These are phyloP conservation scores for Stenurella melanura DNA, from an alignment of 2,888 invertebrate species.

Conservation along the genomic window DNA sequence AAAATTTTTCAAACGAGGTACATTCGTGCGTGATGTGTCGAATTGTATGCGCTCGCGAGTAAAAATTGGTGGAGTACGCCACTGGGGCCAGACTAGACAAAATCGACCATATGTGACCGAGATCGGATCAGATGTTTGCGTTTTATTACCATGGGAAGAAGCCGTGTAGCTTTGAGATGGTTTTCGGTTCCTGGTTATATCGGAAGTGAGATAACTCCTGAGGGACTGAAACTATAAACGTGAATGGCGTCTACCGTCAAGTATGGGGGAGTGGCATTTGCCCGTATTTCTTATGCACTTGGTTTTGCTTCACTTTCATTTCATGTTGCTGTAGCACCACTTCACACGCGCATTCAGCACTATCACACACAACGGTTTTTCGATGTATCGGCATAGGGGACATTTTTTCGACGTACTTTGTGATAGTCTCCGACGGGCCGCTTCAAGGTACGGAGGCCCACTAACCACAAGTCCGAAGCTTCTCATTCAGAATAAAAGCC, in stretches of 20 bases:
- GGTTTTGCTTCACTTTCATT: constrained; percentile 44
- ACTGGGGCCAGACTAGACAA: constrained; percentile 49
- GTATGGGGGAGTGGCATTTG: constrained; percentile 53
- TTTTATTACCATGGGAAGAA: constrained; percentile 53
- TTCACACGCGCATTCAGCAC: constrained; percentile 43
- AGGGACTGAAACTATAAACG: constrained; percentile 32
- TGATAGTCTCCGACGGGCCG: constrained; percentile 49
- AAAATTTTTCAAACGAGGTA: neutral
- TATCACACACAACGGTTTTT: constrained; percentile 46
- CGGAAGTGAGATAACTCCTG: constrained; percentile 48
- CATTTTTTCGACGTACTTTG: constrained; percentile 43
- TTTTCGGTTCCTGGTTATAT: constrained; percentile 50
- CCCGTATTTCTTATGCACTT: constrained; percentile 43
- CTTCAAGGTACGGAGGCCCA: constrained; percentile 52
- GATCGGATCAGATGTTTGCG: constrained; percentile 50
- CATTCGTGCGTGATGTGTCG: neutral
- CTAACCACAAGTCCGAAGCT: constrained; percentile 52
- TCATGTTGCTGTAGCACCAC: constrained; percentile 50
- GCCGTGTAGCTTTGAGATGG: constrained; percentile 40
- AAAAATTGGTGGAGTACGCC: constrained; percentile 29
- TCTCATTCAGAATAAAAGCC: constrained; percentile 73
- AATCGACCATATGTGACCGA: constrained; percentile 49
- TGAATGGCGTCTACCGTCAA: constrained; percentile 34
- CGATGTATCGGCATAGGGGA: constrained; percentile 30
- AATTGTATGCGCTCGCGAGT: neutral